Base-by-base conservation (phyloP, 2,797 vertebrate genomes). In the Sebastes ruberrimus region DNA sequence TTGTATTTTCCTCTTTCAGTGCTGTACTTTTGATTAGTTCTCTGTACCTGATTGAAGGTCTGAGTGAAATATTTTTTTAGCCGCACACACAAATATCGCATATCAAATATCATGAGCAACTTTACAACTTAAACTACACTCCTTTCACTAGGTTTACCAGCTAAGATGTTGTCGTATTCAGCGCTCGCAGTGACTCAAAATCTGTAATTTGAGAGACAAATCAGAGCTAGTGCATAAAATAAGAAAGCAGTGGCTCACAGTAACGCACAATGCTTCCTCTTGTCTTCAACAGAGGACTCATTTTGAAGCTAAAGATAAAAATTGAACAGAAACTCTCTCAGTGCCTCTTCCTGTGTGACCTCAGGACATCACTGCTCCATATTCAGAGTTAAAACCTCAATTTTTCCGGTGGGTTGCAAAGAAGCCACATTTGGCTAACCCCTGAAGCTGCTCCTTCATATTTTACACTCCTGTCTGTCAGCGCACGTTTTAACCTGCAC, bases 321-420 rank as follows among this genome's bases (percentile, higher is more conserved):
- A 9, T 25, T 5, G 16, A 27, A 23, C 25, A 38, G 22, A 23
- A 25, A 60, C 23, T 74, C 27, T 74, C 27, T 78, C 49, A 66
- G 89, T 91, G 85, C 87, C 86, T 86, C 72, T 80, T 57, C 57
- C 64, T 80, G 68, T 71, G 27, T 81, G 60, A 87, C 72, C 76
- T 89, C 83, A 80, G 81, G 85, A 67, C 20, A 16, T 81, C 70
- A 28, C 35, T 52, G 46, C 62, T 81, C 65, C 61, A 9, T 14
- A 10, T 76, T 23, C 53, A 33, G 22, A 78, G 28, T 64, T 27
- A 8, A 60, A 73, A n/a, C 55, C 4, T 76, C 11, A 4, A 1
- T 23, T 53, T 61, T 46, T 46, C 71, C 1, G 2, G 18, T 20
- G 28, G 38, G n/a, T 33, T 14, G 25, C 7, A 22, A 33, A 57